These are phyloP conservation scores for Brachionus rubens DNA, from an alignment of 1,140 invertebrate species.

Conservation along the genomic window DNA sequence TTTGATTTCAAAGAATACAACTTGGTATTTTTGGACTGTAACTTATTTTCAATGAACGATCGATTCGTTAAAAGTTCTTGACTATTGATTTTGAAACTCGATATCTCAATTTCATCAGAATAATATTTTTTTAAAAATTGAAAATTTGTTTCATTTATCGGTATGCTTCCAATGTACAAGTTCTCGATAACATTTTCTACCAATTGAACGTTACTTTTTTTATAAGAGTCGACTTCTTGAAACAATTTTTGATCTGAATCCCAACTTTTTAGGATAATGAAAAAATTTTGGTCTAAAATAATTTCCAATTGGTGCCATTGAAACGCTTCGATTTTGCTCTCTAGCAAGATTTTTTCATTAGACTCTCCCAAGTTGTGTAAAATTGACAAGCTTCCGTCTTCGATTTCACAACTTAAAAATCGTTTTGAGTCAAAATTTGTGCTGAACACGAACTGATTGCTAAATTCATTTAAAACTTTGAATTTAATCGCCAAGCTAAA, in stretches of 20 bases:
- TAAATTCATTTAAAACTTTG: not conserved
- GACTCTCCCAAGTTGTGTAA: not conserved
- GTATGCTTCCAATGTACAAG: not conserved
- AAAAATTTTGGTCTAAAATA: not conserved
- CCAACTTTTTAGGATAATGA: conserved; percentile 1
- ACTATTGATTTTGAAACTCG: not conserved
- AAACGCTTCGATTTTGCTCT: not conserved
- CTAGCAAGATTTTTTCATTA: not conserved
- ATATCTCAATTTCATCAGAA: not conserved
- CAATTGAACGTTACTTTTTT: not conserved
- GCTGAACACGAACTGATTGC: not conserved
- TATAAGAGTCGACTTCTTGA: not conserved
- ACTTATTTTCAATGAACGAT: too few species aligned
- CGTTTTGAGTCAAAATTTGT: not conserved
- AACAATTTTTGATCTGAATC: not conserved
- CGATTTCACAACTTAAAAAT: not conserved
- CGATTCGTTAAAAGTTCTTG: not conserved
- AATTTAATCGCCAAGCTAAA: too few species aligned
- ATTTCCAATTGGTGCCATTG: conserved; percentile 8
- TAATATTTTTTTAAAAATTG: not conserved
- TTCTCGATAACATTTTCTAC: not conserved
- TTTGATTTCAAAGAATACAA: not conserved
- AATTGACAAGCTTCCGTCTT: not conserved
- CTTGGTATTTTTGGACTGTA: too few species aligned
- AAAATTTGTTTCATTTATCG: not conserved